Evolutionary conservation across 2,113 vertebrate species (phyloP).

Genomic region (Podarcis cretensis): DNA sequence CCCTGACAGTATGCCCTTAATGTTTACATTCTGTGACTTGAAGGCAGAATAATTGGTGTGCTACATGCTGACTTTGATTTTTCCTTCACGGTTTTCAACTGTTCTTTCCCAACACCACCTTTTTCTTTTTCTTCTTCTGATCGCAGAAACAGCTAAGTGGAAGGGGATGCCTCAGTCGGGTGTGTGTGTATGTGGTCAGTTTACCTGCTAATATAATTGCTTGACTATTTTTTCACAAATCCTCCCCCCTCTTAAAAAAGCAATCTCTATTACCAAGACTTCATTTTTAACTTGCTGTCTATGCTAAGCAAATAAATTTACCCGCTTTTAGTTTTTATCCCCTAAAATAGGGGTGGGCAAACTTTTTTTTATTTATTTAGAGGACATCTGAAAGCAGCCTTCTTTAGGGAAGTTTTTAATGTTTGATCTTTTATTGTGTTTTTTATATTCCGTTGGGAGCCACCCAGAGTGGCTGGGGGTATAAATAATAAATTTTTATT

Average conservation of each 20-base stretch:
- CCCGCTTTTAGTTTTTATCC: background rate
- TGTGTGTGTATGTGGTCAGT: background rate
- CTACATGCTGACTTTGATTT: background rate
- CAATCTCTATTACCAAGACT: background rate
- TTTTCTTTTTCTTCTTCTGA: background rate
- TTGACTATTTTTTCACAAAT: background rate
- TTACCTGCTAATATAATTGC: background rate
- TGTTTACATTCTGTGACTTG: slow-evolving; percentile 1
- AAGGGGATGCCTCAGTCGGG: background rate
- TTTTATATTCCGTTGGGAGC: too few relatives aligned
- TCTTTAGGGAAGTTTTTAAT: too few relatives aligned
- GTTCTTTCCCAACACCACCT: too few relatives aligned
- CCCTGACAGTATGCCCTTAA: background rate
- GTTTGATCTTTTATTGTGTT: too few relatives aligned
- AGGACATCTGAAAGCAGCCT: too few relatives aligned
- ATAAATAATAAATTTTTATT: too few relatives aligned
- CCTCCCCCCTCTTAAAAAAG: background rate
- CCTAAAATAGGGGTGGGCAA: too few relatives aligned
- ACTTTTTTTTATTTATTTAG: too few relatives aligned
- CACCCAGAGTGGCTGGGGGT: too few relatives aligned
- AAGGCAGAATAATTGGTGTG: background rate
- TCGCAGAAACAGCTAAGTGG: rapidly evolving
- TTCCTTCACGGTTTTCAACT: background rate
- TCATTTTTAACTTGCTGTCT: background rate
- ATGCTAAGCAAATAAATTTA: background rate